Conservation (phyloP, 2,888 invertebrate genomes). For the Phyto melanocephala region DNA sequence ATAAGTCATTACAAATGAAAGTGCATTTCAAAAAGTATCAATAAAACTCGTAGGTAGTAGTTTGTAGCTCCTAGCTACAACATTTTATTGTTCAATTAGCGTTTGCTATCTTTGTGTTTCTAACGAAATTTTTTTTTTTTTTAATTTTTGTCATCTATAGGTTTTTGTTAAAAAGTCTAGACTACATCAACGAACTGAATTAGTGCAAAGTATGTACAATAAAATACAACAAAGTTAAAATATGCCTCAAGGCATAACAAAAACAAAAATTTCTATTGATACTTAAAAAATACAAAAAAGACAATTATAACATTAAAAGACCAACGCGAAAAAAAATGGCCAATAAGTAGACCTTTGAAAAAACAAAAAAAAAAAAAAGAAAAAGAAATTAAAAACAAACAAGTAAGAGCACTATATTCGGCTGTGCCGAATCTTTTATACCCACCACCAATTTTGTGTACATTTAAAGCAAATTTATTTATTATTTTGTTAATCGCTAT, state of each 20-base stretch:
- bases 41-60: neutral
- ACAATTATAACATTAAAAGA: neutral
- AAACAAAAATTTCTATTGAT: slow-evolving; percentile 27
- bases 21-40: slow-evolving; percentile 23
- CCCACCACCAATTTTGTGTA: too few relatives aligned
- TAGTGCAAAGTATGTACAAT: neutral
- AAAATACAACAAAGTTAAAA: neutral
- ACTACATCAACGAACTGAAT: slow-evolving; percentile 49
- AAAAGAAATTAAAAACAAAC: too few relatives aligned
- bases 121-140: slow-evolving; percentile 29
- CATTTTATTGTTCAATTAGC: slow-evolving; percentile 57
- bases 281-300: slow-evolving; percentile 16
- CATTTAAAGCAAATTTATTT: too few relatives aligned
- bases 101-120: slow-evolving; percentile 49
- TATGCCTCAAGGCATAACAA: slow-evolving; percentile 14
- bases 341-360: neutral
- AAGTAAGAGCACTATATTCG: too few relatives aligned
- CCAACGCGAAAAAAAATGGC: slow-evolving; percentile 3
- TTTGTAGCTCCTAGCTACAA: slow-evolving; percentile 14
- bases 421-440: too few relatives aligned
- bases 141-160: neutral
- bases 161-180: slow-evolving; percentile 49
- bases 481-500: too few relatives aligned
- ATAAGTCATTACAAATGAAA: slow-evolving; percentile 41
- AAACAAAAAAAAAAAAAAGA: too few relatives aligned